These are phyloP conservation scores for Enchytraeus crypticus DNA, from an alignment of 2,888 invertebrate genomes.

Conservation along the genomic window DNA sequence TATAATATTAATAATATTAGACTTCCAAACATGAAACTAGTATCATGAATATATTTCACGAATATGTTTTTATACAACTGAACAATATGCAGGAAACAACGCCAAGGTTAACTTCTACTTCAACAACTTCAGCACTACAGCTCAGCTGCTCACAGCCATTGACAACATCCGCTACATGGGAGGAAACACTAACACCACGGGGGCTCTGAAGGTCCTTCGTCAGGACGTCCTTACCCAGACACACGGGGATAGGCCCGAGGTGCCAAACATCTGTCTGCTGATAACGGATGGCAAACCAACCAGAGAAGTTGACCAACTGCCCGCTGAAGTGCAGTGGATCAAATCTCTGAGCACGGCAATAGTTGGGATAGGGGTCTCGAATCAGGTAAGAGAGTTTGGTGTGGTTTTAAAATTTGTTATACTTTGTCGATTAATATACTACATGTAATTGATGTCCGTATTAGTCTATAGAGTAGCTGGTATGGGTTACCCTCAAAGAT, in stretches of 20 bases:
- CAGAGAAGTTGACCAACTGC: constrained; percentile 9
- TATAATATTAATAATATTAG: too few relatives aligned
- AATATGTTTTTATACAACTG: too few relatives aligned
- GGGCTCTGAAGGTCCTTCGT: constrained; percentile 14
- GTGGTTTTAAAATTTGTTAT: too few relatives aligned
- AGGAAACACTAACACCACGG: too few relatives aligned
- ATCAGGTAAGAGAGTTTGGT: too few relatives aligned
- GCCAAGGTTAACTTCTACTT: constrained; percentile 13
- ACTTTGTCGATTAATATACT: too few relatives aligned
- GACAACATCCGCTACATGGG: constrained; percentile 7
- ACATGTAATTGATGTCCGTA: too few relatives aligned
- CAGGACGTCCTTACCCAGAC: background rate
- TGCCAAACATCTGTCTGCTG: constrained; percentile 16
- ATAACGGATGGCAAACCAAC: constrained; percentile 23
- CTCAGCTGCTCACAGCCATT: background rate
- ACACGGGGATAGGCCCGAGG: constrained; percentile 8
- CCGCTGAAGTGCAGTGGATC: constrained; percentile 6
- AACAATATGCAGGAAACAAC: constrained; percentile 10
- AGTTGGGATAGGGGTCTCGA: constrained; percentile 18
- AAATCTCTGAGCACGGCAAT: constrained; percentile 7
- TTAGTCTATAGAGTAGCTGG: too few relatives aligned
- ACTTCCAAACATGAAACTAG: too few relatives aligned
- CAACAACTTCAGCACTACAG: background rate
- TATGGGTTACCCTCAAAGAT: too few relatives aligned
- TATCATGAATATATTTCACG: too few relatives aligned